phyloP scores from a whole-genome alignment of 2,888 invertebrate genomes.

The Balanococcus diminutus region DNA sequence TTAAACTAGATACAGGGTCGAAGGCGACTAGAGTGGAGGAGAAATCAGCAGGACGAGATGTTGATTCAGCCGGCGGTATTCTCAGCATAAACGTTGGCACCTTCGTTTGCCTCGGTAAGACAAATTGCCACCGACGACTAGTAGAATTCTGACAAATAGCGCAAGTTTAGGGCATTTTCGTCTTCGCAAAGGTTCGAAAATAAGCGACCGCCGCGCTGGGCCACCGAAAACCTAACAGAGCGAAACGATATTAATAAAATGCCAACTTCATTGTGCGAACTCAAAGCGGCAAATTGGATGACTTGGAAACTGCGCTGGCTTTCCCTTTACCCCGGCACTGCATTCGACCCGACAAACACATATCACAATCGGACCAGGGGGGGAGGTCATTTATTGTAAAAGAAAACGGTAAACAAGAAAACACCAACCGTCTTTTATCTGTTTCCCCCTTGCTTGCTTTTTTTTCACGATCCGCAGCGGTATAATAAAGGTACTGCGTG shows the following conservation, averaged over 20 bases:
- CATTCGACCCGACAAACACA: not conserved
- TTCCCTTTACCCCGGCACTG: not conserved
- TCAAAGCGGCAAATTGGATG: conserved; percentile 51
- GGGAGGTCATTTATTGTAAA: conserved; percentile 48
- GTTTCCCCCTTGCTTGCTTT: not conserved
- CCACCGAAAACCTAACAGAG: not conserved
- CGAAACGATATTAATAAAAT: conserved; percentile 50
- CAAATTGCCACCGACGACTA: conserved; percentile 10
- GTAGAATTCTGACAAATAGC: not conserved
- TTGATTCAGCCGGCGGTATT: conserved; percentile 14
- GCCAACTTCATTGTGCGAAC: conserved; percentile 44
- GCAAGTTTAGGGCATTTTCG: not conserved
- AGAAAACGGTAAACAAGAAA: conserved; percentile 50
- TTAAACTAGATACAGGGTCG: not conserved
- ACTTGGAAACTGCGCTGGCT: conserved; percentile 18
- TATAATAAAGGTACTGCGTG: not conserved
- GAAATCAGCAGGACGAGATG: not conserved
- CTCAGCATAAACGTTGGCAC: not conserved
- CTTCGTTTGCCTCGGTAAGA: not conserved
- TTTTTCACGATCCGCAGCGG: not conserved
- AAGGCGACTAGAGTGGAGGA: not conserved
- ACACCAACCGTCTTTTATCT: conserved; percentile 37
- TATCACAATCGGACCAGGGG: conserved; percentile 41
- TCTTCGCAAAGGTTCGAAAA: not conserved
- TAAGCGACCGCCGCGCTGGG: not conserved